phyloP scores from a whole-genome alignment of 2,797 vertebrate genomes.

The Loris lydekkerianus region DNA sequence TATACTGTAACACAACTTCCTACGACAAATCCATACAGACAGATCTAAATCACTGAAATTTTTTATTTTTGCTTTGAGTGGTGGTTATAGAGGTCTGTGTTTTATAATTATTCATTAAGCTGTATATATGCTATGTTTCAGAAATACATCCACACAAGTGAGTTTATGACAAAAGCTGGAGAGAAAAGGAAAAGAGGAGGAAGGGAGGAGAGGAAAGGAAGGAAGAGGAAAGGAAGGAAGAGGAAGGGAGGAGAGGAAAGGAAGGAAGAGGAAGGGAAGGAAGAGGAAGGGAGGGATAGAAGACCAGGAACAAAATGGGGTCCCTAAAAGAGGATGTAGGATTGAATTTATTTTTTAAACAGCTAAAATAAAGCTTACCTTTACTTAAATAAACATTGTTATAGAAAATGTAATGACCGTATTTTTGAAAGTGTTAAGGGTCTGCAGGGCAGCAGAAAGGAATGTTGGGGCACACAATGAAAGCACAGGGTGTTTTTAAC shows the following conservation, averaged over 20 bases:
- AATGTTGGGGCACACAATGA: background rate
- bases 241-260: background rate
- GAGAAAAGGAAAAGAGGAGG: background rate
- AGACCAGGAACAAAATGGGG: slow-evolving; percentile 9
- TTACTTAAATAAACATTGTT: slow-evolving; percentile 58
- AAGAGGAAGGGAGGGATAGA: background rate
- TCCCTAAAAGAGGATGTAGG: background rate
- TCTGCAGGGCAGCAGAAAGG: background rate
- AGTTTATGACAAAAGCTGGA: slow-evolving; percentile 19
- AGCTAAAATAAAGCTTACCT: slow-evolving; percentile 64
- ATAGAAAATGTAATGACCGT: slow-evolving; percentile 22
- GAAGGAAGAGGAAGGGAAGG: background rate
- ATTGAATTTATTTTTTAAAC: slow-evolving; percentile 39
- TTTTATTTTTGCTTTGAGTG: slow-evolving; percentile 45
- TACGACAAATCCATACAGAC: slow-evolving; percentile 28
- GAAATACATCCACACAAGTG: slow-evolving; percentile 16
- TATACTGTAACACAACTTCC: slow-evolving; percentile 26
- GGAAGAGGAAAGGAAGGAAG: background rate
- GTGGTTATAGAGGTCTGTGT: background rate
- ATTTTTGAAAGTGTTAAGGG: slow-evolving; percentile 1
- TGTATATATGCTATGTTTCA: slow-evolving; percentile 6
- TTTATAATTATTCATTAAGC: slow-evolving; percentile 27
- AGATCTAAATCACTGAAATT: slow-evolving; percentile 47
- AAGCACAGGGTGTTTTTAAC: slow-evolving; percentile 39
- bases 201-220: background rate